Percentiles rank a stretch among this genome's conserved stretches.
Evolutionary conservation across 2,113 vertebrate genomes (phyloP).

Genomic region (Egretta garzetta): DNA sequence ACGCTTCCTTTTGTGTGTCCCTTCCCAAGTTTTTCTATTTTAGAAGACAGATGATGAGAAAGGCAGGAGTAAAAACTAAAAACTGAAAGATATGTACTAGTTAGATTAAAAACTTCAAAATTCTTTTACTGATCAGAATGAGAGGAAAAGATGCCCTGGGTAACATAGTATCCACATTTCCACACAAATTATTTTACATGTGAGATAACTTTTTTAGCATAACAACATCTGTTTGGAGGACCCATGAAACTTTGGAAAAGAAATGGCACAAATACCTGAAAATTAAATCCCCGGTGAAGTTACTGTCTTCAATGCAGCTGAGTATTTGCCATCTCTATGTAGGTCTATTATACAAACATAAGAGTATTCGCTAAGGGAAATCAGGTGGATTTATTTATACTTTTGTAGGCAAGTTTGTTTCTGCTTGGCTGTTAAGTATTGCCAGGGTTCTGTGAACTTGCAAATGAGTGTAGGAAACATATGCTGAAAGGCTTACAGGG

Average conservation of each 20-base stretch:
- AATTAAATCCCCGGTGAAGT: not conserved
- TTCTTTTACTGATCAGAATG: not conserved
- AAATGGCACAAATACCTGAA: not conserved
- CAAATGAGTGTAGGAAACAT: slow-evolving; percentile 60
- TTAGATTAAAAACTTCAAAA: not conserved
- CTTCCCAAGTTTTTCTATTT: not conserved
- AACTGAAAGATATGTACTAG: not conserved
- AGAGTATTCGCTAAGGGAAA: not conserved
- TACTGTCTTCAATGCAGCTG: not conserved
- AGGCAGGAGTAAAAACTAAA: not conserved
- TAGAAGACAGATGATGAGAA: not conserved
- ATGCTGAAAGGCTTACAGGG: slow-evolving; percentile 45
- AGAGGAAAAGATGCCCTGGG: not conserved
- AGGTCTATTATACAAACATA: not conserved
- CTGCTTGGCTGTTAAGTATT: not conserved
- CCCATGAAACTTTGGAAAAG: not conserved
- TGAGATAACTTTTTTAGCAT: not conserved
- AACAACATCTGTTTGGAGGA: not conserved
- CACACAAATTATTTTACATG: not conserved
- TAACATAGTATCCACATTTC: not conserved
- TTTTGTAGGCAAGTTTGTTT: not conserved
- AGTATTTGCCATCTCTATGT: not conserved
- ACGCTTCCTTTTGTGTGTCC: not conserved
- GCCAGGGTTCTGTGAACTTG: slow-evolving; percentile 58
- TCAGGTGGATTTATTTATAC: not conserved